Conservation (phyloP, 2,888 invertebrate genomes). For the Dolichomitus sp. region DNA sequence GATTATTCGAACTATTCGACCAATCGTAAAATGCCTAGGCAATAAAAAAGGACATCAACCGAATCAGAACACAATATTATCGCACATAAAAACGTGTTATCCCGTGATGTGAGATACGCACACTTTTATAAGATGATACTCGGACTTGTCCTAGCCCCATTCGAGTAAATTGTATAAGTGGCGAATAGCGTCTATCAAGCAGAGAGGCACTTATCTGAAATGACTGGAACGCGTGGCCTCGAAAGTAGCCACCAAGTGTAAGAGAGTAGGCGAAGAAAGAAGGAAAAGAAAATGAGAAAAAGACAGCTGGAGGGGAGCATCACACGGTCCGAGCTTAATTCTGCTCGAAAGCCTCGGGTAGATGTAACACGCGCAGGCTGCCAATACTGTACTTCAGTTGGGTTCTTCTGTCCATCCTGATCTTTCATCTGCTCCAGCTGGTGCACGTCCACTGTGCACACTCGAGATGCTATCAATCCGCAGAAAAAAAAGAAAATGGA, state of each 20-base stretch:
- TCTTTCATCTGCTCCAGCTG: slow-evolving; percentile 16
- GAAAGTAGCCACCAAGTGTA: slow-evolving; percentile 23
- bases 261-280: not conserved
- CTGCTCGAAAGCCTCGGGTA: slow-evolving; percentile 48
- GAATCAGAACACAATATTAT: not conserved
- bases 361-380: slow-evolving; percentile 48
- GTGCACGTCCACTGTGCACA: slow-evolving; percentile 33
- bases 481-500: slow-evolving; percentile 21
- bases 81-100: slow-evolving; percentile 11
- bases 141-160: not conserved
- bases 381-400: slow-evolving; percentile 53
- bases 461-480: slow-evolving; percentile 55
- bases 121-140: not conserved
- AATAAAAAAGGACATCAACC: not conserved
- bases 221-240: slow-evolving; percentile 38
- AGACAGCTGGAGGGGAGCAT: slow-evolving; percentile 22
- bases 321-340: slow-evolving; percentile 50
- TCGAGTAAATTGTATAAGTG: slow-evolving; percentile 33
- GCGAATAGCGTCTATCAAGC: slow-evolving; percentile 43
- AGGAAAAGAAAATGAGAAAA: not conserved
- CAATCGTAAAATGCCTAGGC: not conserved
- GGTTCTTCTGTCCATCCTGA: slow-evolving; percentile 27
- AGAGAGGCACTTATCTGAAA: slow-evolving; percentile 38
- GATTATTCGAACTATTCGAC: not conserved
- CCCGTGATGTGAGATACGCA: not conserved